Evolutionary conservation across 2,797 vertebrate genomes (phyloP), one percentile per base, ranked within the genome.

Genomic region (Mustela erminea): DNA sequence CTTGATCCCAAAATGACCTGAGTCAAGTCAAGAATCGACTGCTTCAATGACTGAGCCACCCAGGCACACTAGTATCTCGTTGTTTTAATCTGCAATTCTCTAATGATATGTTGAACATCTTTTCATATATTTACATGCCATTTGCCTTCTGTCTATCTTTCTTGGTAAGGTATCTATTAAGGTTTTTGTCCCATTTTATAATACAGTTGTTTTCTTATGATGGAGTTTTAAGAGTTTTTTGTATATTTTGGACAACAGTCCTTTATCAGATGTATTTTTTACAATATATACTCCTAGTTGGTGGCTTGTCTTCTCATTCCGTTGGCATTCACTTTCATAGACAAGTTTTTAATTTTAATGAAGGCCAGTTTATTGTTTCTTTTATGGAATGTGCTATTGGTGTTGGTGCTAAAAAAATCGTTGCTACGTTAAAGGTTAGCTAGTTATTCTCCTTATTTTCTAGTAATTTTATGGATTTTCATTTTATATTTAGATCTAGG

Each of bases 291-390:
- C 38, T 66, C 46, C 12, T 15, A 62, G 20, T 81, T 8, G 72
- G 12, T 89, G 12, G 1, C 21, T 93, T 93, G 6, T 56, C 5
- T 27, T 83, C 60, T 90, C n/a, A 58, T 86, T 81, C 29, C 41
- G 17, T 86, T 93, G 27, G 52, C 18, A 66, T 74, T 23, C 17
- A 38, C 43, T n/a, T 86, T 72, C 88, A 6, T 27, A 81, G 27
- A 49, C 25, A 86, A 38, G 15, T 25, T 54, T 90, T 90, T 81
- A 81, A 68, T 80, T 90, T 89, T 86, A 90, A 52, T 92, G 23
- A 95, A 62, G 52, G 62, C 29, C 7, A 32, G 6, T 20, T 87
- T 64, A 58, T 68, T 81, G 49, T 29, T 93, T 58, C 12, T 90
- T 83, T 82, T 7, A 60, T 72, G 38, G 29, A 17, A 38, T 62